phyloP scores from a whole-genome alignment of 2,113 vertebrate genomes.

The Monopterus albus region DNA sequence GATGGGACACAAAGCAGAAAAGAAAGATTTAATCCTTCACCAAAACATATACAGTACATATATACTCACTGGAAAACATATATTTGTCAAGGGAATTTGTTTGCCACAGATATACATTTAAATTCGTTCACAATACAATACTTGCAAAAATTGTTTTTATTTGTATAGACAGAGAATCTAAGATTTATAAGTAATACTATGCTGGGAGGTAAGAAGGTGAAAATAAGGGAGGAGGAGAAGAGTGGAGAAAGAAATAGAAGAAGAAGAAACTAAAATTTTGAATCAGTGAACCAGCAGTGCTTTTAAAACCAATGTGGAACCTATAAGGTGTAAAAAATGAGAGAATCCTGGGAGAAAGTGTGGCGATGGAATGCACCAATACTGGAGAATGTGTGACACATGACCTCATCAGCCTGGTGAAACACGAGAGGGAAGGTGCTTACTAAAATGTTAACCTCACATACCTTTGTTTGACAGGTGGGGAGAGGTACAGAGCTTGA shows the following conservation, averaged over 20 bases:
- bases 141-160: no score
- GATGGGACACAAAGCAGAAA: no score
- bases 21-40: no score
- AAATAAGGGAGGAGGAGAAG: neutral
- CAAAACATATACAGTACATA: no score
- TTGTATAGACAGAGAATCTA: no score
- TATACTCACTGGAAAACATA: no score
- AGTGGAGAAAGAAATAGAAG: neutral
- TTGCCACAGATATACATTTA: no score
- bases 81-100: no score
- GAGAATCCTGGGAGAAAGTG: neutral
- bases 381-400: constrained; percentile 18
- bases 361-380: neutral
- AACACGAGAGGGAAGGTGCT: neutral
- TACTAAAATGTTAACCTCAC: constrained; percentile 39
- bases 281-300: no score
- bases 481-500: neutral
- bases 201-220: no score
- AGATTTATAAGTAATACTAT: no score
- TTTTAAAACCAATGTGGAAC: constrained; percentile 5
- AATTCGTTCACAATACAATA: no score
- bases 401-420: constrained; percentile 5
- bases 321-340: neutral
- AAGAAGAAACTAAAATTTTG: neutral
- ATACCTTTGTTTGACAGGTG: constrained; percentile 28